Conservation (phyloP, 2,113 vertebrate genomes). For the Gavialis gangeticus region DNA sequence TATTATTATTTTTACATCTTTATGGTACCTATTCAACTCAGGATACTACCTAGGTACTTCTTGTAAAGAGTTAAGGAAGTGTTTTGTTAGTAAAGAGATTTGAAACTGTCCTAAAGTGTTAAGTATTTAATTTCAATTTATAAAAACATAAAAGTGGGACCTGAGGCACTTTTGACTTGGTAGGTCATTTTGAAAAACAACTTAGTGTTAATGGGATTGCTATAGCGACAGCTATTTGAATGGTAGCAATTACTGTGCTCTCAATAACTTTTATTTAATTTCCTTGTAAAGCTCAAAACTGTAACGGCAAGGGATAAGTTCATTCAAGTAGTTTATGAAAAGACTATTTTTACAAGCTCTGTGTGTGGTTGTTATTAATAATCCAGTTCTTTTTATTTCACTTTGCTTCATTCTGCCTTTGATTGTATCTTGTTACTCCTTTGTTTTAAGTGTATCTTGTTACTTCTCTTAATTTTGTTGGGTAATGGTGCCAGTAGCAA, state of each 20-base stretch:
- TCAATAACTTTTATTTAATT: not conserved
- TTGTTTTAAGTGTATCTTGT: not conserved
- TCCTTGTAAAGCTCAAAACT: not conserved
- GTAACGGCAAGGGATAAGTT: not conserved
- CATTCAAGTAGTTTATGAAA: not conserved
- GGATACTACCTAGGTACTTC: not conserved
- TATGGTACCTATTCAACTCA: not conserved
- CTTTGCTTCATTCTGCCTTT: constrained; percentile 18
- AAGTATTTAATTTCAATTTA: not conserved
- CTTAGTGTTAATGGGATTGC: not conserved
- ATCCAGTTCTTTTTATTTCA: not conserved
- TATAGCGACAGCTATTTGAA: not conserved
- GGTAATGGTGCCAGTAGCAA: rapidly evolving
- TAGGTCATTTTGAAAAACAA: too few species aligned
- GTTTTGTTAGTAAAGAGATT: not conserved
- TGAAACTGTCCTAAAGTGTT: not conserved
- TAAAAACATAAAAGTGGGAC: not conserved
- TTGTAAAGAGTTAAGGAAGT: not conserved
- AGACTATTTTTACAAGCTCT: not conserved
- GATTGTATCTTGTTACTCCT: not conserved
- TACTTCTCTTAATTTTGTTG: not conserved
- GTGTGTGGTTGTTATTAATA: not conserved
- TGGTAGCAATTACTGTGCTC: not conserved
- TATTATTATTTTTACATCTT: not conserved
- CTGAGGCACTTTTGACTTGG: not conserved